A percentile compares a stretch with the other conserved stretches of the same genome.
Evolutionary conservation across 2,797 vertebrate species (phyloP).

Genomic region (Hypotaenidia okinawae): DNA sequence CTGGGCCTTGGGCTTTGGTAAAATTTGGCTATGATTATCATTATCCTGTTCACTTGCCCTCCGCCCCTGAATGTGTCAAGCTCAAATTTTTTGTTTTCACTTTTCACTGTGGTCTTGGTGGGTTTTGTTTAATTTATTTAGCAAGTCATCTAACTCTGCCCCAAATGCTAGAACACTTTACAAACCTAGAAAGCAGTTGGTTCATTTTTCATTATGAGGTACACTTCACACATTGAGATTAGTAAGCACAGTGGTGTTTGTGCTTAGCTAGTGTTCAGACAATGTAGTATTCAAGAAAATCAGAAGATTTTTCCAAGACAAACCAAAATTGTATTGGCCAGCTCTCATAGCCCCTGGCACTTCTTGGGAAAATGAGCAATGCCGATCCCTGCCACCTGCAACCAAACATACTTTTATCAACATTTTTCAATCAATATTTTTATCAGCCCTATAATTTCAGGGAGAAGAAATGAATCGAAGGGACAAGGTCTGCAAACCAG

Average conservation of each 20-base stretch:
- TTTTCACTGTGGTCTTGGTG: background rate
- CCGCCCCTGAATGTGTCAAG: background rate
- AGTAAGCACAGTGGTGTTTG: background rate
- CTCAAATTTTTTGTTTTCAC: background rate
- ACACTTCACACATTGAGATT: background rate
- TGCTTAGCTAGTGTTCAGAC: background rate
- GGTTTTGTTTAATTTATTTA: background rate
- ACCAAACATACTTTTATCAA: background rate
- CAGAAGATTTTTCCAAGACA: background rate
- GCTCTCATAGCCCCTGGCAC: background rate
- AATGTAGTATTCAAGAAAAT: background rate
- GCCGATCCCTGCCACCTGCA: fast-evolving
- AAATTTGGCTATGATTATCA: conserved; percentile 22
- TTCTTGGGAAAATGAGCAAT: background rate
- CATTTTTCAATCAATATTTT: background rate
- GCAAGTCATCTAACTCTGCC: background rate
- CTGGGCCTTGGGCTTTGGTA: background rate
- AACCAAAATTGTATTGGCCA: background rate
- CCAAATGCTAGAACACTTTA: background rate
- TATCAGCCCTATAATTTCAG: background rate
- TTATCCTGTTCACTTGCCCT: background rate
- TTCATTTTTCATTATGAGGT: background rate
- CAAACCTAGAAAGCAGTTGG: background rate
- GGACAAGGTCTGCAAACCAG: background rate
- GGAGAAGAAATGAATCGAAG: background rate